Base-by-base conservation (phyloP, 2,797 vertebrate genomes). In the Ispidina lecontei region DNA sequence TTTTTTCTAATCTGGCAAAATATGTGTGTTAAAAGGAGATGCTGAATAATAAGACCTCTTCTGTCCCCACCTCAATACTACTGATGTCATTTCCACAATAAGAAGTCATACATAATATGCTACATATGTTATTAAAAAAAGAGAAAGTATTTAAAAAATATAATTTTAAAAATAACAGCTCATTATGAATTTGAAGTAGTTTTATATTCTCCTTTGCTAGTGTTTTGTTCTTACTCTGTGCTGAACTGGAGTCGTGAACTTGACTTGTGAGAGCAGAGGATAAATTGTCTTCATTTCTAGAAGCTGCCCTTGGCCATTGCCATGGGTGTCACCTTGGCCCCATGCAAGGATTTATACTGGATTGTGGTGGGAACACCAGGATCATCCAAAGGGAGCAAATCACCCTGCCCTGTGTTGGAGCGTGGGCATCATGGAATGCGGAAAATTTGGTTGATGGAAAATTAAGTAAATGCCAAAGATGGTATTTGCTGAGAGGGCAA, bases 311-410 rank as follows among this genome's bases (percentile, higher is more conserved):
- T 60, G 29, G 65, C 59, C 0, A 3, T 31, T 41, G 59, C 41
- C 2, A 1, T 55, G 10, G 47, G 17, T 10, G 1, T 51, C 0
- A 1, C 35, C 39, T 68, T 33, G 14, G 26, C n/a, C 44, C 28
- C 0, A 0, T 0, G 0, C 51, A 33, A 39, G 18, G 56, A 22
- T 56, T 44, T 65, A 14, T 9, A n/a, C 21, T 17, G 35, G 31
- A 21, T 33, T 54, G 7, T 11, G 46, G 44, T 69, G 44, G 55
- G 44, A 47, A 35, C 16, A 1, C 58, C 25, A 15, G 49, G 11
- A 63, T 31, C 16, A 3, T 20, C 46, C 6, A 6, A 26, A 62
- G 22, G 59, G 25, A 76, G 71, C 43, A 7, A 54, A 29, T 21
- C 78, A n/a, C 60, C 49, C 54, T 46, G 59, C 4, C 8, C 0